Evolutionary conservation across 2,113 vertebrate species (phyloP), one percentile per base, ranked within the genome.

Genomic region (Phylloscopus whistleri): DNA sequence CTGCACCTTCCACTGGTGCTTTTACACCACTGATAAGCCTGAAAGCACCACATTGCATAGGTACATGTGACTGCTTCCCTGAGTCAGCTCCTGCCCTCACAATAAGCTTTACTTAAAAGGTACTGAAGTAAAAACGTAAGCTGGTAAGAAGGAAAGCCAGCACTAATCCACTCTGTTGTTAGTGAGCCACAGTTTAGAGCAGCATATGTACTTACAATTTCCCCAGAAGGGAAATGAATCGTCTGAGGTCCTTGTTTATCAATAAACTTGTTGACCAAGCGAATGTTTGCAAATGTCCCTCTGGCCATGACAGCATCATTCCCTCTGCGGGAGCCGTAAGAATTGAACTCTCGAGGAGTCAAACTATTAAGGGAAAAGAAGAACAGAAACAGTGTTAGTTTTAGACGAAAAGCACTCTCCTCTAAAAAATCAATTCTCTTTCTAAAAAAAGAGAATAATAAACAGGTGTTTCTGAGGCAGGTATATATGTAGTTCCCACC

Each of bases 231-330:
- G 60, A 99, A 98, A 95, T 99, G 98, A 55, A 99, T 11, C 4
- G 99, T 99, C 63, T 98, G 98, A 3, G 99, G 99, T 5, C 98
- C 98, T 94, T 99, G 99, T 93, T 99, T 99, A 94, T 98, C 98
- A 76, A 99, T 95, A 96, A 99, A 99, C 95, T 99, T 99, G 97
- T 99, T 99, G 49, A 99, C 97, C 73, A 99, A 98, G 20, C 99
- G 99, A 92, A 99, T 99, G 97, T 99, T 99, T 92, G 99, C 99
- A 73, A 99, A 99, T 1, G 99, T 99, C 31, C 99, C 99, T 80
- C 99, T 98, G 16, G 98, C 98, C 99, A 99, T 99, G 75, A 99
- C 97, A 9, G 99, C 99, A 9, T 99, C 99, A 1, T 99, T 99
- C 7, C 99, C 99, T 89, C 99, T 98, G 21, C 99, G 99, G 21